Evolutionary conservation across 1,140 invertebrate species (phyloP), one percentile per base, ranked within the genome.

Genomic region (Orchesella cincta): DNA sequence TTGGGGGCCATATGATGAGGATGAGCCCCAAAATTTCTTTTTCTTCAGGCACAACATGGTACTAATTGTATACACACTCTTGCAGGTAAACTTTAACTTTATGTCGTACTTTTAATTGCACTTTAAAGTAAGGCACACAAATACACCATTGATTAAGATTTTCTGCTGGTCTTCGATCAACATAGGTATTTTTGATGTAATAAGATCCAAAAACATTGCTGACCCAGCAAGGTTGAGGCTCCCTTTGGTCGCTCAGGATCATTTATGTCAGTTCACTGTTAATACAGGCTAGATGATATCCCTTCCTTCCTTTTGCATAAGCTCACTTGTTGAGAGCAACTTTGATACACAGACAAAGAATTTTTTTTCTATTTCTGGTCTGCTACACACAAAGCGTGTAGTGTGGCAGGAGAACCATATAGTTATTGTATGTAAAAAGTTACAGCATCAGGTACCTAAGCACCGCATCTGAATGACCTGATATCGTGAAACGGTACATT

Each of bases 11-110:
- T 73, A 36, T 5, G 72, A 39, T n/a, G 78, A 74, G 12, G 77
- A 79, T 62, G 79, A 76, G 67, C 79, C 76, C 79, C 79, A 80
- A 72, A 78, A 78, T 54, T 74, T 77, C 36, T 80, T 80, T 54
- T 77, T 79, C 76, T 74, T 72, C 14, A 80, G 52, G 70, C 79
- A 80, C 28, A 80, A 16, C 71, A 73, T 29, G 3, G 34, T 73
- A 1, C 31, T 34, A 33, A 2, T 33, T 14, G 18, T 71, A 8
- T 33, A 33, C 67, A 46, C 39, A 46, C 23, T 57, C 23, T 57
- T 12, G 23, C 52, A 57, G 23, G 14, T n/a, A 12, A 57, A n/a
- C 14, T 23, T 57, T 23, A 57, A 5, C 23, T n/a, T 26, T n/a
- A n/a, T 5, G 12, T 57, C 52, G 3, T 57, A 5, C 23, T n/a